Evolutionary conservation across 2,113 vertebrate genomes (phyloP).

Genomic region (Lagopus leucura): DNA sequence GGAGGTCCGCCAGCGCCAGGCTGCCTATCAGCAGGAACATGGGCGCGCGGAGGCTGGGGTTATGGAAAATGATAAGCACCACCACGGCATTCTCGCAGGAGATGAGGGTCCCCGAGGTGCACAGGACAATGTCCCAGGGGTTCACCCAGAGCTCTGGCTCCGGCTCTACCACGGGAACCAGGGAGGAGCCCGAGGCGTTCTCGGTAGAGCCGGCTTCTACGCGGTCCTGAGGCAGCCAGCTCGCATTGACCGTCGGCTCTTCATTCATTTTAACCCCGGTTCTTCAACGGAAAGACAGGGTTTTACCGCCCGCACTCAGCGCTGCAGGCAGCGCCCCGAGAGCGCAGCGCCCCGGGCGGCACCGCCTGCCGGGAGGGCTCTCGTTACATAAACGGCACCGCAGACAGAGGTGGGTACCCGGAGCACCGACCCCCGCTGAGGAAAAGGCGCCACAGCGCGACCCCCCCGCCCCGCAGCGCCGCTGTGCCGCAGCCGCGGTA

Average conservation of each 20-base stretch:
- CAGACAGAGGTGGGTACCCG: too few species aligned
- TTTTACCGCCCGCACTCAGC: conserved; percentile 40
- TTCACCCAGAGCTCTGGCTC: conserved; percentile 87
- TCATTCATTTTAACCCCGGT: conserved; percentile 93
- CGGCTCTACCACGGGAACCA: conserved; percentile 78
- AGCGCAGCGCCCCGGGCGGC: conserved; percentile 51
- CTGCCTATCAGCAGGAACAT: conserved; percentile 99
- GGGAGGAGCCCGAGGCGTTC: conserved; percentile 84
- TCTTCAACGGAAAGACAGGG: conserved; percentile 82
- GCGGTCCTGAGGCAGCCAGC: conserved; percentile 88
- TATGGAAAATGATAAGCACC: conserved; percentile 98
- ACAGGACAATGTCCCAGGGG: conserved; percentile 98
- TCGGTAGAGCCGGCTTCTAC: conserved; percentile 84
- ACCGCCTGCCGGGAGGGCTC: background rate
- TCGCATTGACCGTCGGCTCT: conserved; percentile 87
- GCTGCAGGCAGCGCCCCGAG: background rate
- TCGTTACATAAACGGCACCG: conserved; percentile 57
- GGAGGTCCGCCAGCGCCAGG: conserved; percentile 94
- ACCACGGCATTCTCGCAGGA: conserved; percentile 97
- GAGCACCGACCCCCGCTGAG: too few species aligned
- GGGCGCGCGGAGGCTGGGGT: conserved; percentile 92
- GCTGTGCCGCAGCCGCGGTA: too few species aligned
- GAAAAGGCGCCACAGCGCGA: too few species aligned
- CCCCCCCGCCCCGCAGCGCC: too few species aligned
- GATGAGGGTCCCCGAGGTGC: conserved; percentile 95